Conservation (phyloP, 2,888 invertebrate genomes). For the Terebella lapidaria region DNA sequence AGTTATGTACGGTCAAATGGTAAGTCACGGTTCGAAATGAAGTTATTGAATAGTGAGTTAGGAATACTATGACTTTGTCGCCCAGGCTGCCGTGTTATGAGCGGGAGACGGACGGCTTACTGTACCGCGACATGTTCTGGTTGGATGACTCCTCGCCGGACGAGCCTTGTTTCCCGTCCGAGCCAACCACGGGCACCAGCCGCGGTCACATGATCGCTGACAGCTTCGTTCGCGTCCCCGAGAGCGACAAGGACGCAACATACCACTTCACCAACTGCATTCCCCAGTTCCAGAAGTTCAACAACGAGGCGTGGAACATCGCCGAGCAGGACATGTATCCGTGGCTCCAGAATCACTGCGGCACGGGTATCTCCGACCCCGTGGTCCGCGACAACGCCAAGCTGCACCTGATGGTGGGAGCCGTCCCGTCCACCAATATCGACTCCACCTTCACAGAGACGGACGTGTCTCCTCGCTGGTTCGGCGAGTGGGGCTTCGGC, state of each 20-base stretch:
- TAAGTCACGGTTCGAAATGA: no score
- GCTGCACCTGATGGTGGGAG: neutral
- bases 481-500: neutral
- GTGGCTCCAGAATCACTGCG: neutral
- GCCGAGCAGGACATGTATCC: neutral
- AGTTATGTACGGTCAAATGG: no score
- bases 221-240: neutral
- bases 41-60: no score
- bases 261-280: neutral
- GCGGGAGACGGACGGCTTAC: neutral
- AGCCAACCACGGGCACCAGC: neutral
- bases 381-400: neutral
- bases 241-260: neutral
- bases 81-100: neutral
- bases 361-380: neutral
- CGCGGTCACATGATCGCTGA: neutral
- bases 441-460: neutral
- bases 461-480: neutral
- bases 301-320: neutral
- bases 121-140: neutral
- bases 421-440: neutral
- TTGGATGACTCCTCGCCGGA: neutral
- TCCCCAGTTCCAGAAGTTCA: neutral
- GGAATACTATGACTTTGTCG: no score
- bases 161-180: neutral